A percentile compares a stretch with the other conserved stretches of the same genome.
These are phyloP conservation scores for Acanthornis magna DNA, from an alignment of 2,797 vertebrate species.

Conservation along the genomic window DNA sequence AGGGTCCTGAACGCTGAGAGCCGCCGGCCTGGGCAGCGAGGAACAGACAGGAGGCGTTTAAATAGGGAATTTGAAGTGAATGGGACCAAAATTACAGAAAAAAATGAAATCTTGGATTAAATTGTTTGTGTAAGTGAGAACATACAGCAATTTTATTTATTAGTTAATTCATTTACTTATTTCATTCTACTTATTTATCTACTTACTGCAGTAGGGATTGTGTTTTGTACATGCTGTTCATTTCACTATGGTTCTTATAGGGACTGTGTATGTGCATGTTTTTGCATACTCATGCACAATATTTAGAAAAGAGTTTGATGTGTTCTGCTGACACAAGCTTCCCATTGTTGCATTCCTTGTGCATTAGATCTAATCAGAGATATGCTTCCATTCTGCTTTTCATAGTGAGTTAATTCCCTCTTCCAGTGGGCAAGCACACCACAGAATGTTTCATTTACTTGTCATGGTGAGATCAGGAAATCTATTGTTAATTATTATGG, in stretches of 20 bases:
- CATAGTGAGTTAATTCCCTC: conserved; percentile 59
- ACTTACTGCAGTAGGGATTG: background rate
- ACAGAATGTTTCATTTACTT: conserved; percentile 62
- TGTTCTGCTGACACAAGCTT: conserved; percentile 49
- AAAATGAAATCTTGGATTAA: background rate
- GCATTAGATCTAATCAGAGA: conserved; percentile 48
- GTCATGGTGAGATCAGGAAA: conserved; percentile 61
- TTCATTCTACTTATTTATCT: background rate
- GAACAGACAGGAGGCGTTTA: fast-evolving
- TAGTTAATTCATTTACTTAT: background rate
- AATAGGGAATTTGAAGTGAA: background rate
- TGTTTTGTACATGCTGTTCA: background rate
- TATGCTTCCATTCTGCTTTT: conserved; percentile 40
- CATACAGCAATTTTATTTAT: fast-evolving
- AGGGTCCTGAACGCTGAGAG: background rate
- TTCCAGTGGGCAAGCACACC: conserved; percentile 48
- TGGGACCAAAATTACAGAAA: fast-evolving
- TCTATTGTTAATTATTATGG: conserved; percentile 69
- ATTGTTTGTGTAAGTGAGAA: fast-evolving
- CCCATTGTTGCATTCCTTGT: conserved; percentile 30
- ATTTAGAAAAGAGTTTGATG: conserved; percentile 9
- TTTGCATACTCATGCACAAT: background rate
- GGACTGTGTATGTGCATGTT: background rate
- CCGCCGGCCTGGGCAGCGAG: fast-evolving
- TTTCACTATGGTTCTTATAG: background rate